phyloP scores from a whole-genome alignment of 2,797 vertebrate genomes.

The Xiphophorus birchmanni region DNA sequence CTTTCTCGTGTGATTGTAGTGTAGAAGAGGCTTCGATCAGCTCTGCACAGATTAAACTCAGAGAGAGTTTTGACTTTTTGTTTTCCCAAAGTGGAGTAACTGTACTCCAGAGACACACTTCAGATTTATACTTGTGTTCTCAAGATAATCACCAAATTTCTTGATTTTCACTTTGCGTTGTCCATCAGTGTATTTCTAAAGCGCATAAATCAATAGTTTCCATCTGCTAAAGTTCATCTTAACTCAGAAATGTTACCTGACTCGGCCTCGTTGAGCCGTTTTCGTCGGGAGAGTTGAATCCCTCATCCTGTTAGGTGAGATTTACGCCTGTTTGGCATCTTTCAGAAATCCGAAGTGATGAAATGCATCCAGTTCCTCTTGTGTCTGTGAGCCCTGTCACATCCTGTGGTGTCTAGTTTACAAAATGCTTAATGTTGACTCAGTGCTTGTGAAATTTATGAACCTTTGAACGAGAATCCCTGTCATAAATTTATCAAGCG shows the following conservation, averaged over 20 bases:
- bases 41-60: background rate
- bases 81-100: background rate
- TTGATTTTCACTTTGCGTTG: background rate
- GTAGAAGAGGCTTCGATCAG: background rate
- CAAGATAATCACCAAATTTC: background rate
- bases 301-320: background rate
- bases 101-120: background rate
- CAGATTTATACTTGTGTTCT: background rate
- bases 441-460: background rate
- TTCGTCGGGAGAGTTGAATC: background rate
- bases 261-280: background rate
- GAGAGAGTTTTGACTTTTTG: background rate
- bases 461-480: background rate
- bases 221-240: background rate
- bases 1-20: background rate
- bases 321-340: background rate
- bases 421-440: background rate
- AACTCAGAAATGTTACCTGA: background rate
- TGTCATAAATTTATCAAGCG: background rate
- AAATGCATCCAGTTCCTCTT: background rate
- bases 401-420: background rate
- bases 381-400: background rate
- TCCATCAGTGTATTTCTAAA: background rate
- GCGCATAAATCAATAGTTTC: background rate
- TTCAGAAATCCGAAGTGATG: background rate